Conservation (phyloP, 2,888 invertebrate genomes). For the Synanthedon formicaeformis region DNA sequence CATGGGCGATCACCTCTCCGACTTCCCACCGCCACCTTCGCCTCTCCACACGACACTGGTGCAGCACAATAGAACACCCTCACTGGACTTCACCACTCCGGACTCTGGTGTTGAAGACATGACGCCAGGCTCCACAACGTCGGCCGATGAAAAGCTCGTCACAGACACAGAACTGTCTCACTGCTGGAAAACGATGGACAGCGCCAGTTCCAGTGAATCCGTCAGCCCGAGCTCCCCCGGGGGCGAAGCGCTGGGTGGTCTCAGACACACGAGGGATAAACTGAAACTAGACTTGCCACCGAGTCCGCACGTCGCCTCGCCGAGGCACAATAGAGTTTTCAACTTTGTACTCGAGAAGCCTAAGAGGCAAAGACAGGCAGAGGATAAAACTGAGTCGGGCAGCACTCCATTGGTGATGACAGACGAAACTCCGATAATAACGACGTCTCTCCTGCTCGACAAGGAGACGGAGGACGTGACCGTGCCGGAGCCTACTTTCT, state of each 20-base stretch:
- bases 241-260: conserved; percentile 72
- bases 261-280: conserved; percentile 78
- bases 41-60: conserved; percentile 18
- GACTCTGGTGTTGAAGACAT: conserved; percentile 74
- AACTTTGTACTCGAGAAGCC: conserved; percentile 56
- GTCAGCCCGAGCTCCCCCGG: conserved; percentile 56
- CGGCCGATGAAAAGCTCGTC: conserved; percentile 31
- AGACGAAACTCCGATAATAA: conserved; percentile 54
- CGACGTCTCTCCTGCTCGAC: conserved; percentile 26
- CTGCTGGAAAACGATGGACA: conserved; percentile 41
- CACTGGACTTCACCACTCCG: conserved; percentile 67
- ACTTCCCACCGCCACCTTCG: conserved; percentile 23
- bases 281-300: conserved; percentile 78
- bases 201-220: conserved; percentile 56
- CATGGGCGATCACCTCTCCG: conserved; percentile 24
- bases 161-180: conserved; percentile 21
- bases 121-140: conserved; percentile 55
- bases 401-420: conserved; percentile 49
- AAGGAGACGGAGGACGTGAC: conserved; percentile 33
- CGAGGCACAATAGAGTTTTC: conserved; percentile 51
- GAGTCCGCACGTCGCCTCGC: conserved; percentile 60
- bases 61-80: conserved; percentile 32
- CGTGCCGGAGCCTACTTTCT: conserved; percentile 64
- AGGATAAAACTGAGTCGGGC: conserved; percentile 12
- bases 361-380: conserved; percentile 24